Percentiles rank a stretch among this genome's conserved stretches.
Conservation (phyloP, 2,113 vertebrate genomes). For the Lipophrys pholis region DNA sequence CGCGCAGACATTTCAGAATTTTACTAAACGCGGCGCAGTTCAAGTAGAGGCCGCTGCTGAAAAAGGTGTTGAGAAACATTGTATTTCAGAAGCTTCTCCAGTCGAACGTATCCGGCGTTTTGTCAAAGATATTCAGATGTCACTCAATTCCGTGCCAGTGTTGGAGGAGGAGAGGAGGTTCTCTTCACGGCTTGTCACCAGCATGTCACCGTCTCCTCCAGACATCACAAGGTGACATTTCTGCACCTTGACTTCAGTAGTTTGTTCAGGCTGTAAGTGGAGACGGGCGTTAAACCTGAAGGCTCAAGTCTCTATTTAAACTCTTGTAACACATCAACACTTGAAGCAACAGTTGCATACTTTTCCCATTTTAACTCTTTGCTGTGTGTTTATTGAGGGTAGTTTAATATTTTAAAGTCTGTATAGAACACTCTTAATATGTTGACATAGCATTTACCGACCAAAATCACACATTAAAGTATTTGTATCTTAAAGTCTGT, state of each 20-base stretch:
- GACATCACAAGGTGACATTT: neutral
- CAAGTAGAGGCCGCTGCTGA: conserved; percentile 10
- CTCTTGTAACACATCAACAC: neutral
- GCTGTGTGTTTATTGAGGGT: too few species aligned
- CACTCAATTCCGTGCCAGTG: neutral
- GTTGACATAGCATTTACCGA: too few species aligned
- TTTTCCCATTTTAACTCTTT: too few species aligned
- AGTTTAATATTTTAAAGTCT: too few species aligned
- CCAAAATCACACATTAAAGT: too few species aligned
- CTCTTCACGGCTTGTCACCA: too few species aligned
- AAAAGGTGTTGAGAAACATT: conserved; percentile 20
- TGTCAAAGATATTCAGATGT: conserved; percentile 9
- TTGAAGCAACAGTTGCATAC: too few species aligned
- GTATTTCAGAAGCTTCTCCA: neutral
- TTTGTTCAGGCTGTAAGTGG: neutral
- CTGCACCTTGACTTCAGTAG: neutral
- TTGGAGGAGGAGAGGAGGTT: neutral
- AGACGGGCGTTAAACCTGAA: neutral
- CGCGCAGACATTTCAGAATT: conserved; percentile 14
- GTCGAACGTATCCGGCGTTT: conserved; percentile 11
- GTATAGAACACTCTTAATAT: too few species aligned
- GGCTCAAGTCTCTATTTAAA: neutral
- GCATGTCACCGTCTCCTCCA: too few species aligned
- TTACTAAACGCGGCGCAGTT: conserved; percentile 15
- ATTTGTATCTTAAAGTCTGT: too few species aligned